Conservation (phyloP, 2,113 vertebrate species). For the Strix uralensis region DNA sequence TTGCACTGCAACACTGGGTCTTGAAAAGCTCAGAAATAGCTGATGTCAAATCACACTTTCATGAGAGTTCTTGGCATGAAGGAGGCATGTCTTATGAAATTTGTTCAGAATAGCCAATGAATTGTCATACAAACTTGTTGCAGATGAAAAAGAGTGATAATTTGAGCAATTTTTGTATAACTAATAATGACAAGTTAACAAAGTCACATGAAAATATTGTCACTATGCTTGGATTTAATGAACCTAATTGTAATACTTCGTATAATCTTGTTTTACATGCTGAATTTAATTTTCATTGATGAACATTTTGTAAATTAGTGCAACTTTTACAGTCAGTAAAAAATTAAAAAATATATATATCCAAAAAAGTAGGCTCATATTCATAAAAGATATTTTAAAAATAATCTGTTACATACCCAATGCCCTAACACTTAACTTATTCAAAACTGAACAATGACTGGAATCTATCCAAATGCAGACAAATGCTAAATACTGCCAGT, state of each 20-base stretch:
- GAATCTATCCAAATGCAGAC: constrained; percentile 35
- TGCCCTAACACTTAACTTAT: constrained; percentile 14
- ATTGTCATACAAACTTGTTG: not conserved
- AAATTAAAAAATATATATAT: not conserved
- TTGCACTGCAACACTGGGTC: not conserved
- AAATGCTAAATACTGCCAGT: constrained; percentile 37
- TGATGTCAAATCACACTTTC: not conserved
- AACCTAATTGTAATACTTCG: not conserved
- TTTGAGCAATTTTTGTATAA: not conserved
- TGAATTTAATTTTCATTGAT: not conserved
- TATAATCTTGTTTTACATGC: not conserved
- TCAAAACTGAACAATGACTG: constrained; percentile 62
- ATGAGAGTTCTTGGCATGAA: not conserved
- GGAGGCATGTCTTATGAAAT: not conserved
- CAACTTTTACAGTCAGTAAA: not conserved
- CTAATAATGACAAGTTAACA: not conserved
- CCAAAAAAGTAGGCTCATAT: not conserved
- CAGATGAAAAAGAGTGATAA: not conserved
- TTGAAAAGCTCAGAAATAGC: not conserved
- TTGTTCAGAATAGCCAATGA: not conserved
- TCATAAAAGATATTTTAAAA: not conserved
- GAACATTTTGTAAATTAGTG: not conserved
- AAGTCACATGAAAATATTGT: not conserved
- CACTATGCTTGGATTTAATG: not conserved
- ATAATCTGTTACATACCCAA: not conserved